phyloP scores from a whole-genome alignment of 2,113 vertebrate species.

The human region DNA sequence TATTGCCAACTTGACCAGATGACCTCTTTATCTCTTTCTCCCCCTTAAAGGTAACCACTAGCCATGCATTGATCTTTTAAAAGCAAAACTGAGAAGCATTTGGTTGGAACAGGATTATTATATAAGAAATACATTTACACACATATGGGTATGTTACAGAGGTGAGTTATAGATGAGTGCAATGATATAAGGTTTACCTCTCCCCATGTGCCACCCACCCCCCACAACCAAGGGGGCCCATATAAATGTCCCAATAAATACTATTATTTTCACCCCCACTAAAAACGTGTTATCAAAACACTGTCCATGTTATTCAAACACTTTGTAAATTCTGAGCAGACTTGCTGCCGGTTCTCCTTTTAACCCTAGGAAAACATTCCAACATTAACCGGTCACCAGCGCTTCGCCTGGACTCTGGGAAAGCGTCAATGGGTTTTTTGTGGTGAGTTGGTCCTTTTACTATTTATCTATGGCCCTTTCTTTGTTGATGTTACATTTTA shows the following conservation, averaged over 20 bases:
- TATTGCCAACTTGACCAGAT: not conserved
- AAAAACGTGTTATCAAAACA: conserved; percentile 78
- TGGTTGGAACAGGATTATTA: not conserved
- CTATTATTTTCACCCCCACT: conserved; percentile 76
- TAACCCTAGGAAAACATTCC: conserved; percentile 79
- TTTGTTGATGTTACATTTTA: conserved; percentile 71
- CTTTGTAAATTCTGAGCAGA: conserved; percentile 68
- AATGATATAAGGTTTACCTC: conserved; percentile 26
- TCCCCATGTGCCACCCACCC: not conserved
- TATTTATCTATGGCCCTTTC: conserved; percentile 74
- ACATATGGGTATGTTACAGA: not conserved
- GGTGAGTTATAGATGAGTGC: not conserved
- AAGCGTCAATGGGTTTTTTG: conserved; percentile 56
- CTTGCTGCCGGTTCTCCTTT: conserved; percentile 70
- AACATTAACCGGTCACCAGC: conserved; percentile 63
- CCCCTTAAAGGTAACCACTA: not conserved
- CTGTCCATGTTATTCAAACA: conserved; percentile 50
- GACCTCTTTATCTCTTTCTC: not conserved
- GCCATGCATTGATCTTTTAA: not conserved
- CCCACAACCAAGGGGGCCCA: conserved; percentile 69
- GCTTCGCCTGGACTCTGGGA: conserved; percentile 59
- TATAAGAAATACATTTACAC: not conserved
- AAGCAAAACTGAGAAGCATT: not conserved
- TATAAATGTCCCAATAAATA: conserved; percentile 79
- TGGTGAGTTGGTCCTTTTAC: conserved; percentile 68